Evolutionary conservation across 2,797 vertebrate species (phyloP).

Genomic region (Leucoraja ocellata): DNA sequence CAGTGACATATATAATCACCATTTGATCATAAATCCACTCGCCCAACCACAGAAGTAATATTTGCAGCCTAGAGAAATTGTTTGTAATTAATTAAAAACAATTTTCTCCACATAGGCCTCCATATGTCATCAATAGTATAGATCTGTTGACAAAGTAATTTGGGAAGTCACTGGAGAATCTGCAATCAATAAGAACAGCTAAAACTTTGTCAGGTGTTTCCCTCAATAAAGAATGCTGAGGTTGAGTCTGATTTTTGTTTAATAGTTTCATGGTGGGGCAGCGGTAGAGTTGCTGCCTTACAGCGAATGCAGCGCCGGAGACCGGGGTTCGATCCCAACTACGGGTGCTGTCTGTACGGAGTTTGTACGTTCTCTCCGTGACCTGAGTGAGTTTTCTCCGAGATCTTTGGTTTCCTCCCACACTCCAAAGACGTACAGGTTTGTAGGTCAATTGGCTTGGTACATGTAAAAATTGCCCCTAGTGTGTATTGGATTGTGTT

Average conservation of each 20-base stretch:
- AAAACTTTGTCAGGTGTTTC: not conserved
- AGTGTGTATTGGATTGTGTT: no score
- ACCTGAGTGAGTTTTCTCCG: no score
- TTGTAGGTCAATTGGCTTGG: no score
- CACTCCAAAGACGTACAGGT: no score
- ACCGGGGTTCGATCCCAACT: no score
- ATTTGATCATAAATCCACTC: not conserved
- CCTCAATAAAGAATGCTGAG: not conserved
- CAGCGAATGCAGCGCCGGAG: no score
- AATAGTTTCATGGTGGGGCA: no score
- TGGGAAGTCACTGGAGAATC: not conserved
- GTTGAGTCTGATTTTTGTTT: not conserved
- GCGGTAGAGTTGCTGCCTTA: no score
- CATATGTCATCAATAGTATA: not conserved
- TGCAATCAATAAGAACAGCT: not conserved
- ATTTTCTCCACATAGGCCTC: not conserved
- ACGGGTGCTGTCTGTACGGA: no score
- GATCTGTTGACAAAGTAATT: not conserved
- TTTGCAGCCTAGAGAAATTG: not conserved
- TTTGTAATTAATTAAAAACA: not conserved
- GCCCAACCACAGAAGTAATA: not conserved
- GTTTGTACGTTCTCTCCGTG: no score
- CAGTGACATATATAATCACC: not conserved
- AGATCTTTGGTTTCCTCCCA: no score
- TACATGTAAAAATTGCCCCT: no score